A percentile compares a stretch with the other conserved stretches of the same genome.
phyloP scores from a whole-genome alignment of 2,888 invertebrate genomes.

The Catocala sponsa region DNA sequence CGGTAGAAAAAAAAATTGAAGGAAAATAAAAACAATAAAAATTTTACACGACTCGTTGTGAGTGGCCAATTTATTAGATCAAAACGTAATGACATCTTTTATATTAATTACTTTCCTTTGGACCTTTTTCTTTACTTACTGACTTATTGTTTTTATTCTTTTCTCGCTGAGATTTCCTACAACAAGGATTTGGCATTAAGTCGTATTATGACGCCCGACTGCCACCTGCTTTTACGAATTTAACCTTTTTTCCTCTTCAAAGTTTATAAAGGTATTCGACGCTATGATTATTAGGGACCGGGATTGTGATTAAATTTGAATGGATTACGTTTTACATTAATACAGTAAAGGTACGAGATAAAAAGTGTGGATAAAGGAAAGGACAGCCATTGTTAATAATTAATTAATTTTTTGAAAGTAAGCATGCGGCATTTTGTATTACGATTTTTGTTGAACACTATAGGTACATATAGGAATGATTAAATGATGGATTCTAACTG shows the following conservation, averaged over 20 bases:
- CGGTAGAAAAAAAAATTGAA: constrained; percentile 54
- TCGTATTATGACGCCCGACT: constrained; percentile 29
- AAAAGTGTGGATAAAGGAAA: no score
- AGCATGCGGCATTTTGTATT: no score
- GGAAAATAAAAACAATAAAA: constrained; percentile 63
- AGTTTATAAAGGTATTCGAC: constrained; percentile 24
- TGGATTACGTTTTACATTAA: constrained; percentile 17
- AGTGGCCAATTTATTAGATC: constrained; percentile 44
- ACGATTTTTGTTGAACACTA: no score
- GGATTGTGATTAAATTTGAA: constrained; percentile 8
- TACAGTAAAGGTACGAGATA: constrained; percentile 1
- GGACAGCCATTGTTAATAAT: no score
- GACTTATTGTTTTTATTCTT: constrained; percentile 41
- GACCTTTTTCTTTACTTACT: constrained; percentile 34
- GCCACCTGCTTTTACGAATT: constrained; percentile 28
- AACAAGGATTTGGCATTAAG: constrained; percentile 40
- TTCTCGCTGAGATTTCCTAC: constrained; percentile 23
- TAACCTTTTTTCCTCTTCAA: constrained; percentile 23
- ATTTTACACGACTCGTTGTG: constrained; percentile 34
- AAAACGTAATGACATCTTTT: constrained; percentile 48
- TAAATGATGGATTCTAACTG: no score
- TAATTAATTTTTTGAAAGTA: no score
- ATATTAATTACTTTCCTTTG: constrained; percentile 47
- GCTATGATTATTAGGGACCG: constrained; percentile 26
- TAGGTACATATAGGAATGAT: no score